Evolutionary conservation across 2,113 vertebrate species (phyloP), one percentile per base, ranked within the genome.

Genomic region (Tragulus kanchil): DNA sequence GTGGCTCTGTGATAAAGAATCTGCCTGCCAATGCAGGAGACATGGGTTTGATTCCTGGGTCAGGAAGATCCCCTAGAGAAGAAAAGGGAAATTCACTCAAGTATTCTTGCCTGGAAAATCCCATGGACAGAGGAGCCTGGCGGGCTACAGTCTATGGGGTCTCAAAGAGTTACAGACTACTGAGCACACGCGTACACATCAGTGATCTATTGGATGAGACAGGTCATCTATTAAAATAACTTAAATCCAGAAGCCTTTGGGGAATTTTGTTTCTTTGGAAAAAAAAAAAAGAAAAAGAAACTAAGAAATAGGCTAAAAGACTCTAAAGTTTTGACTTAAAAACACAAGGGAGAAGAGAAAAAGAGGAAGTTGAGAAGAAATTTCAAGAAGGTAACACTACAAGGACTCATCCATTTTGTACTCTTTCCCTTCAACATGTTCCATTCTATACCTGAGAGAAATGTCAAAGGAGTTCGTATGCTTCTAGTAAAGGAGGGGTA

Each of bases 161-260:
- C 69, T 13, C 69, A 73, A 25, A 73, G 69, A 6, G 11, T 1
- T 3, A 11, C 21, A 45, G 19, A 73, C 0, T 0, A 12, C 42
- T 45, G 69, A 45, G 5, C 5, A 2, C 9, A 7, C 21, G 3
- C 11, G 0, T 36, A 25, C 11, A 73, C 6, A 42, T 62, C 12
- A 16, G 31, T 82, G 8, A 90, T 19, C 7, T 36, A 89, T 17
- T 61, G 0, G 5, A 83, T 65, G 31, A 86, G 31, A 86, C 82
- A 88, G 50, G 14, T 50, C 19, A 71, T 48, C 54, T 79, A 64
- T 86, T 83, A 50, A 77, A 73, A 71, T 36, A 90, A 84, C 73
- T 83, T 82, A 69, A 65, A 65, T 1, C 0, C 31, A 75, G 6
- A 93, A 13, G 2, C 0, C 16, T 71, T 77, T n/a, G 17, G 13